Evolutionary conservation across 92 coral and sea anemone genomes (phyloP).

Genomic region (Metridium senile): DNA sequence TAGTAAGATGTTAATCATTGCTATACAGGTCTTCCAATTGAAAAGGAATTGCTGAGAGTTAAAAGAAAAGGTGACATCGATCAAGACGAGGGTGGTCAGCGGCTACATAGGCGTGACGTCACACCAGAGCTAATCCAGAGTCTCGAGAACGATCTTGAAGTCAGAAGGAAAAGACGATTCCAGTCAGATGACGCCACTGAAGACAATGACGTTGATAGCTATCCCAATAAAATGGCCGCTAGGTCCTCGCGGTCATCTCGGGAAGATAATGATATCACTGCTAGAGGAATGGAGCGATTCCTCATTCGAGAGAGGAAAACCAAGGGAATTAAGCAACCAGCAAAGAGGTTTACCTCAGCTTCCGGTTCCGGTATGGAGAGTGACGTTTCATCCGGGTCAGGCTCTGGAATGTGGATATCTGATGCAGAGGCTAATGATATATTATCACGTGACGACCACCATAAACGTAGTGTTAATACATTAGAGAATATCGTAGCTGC

Average conservation of each 20-base stretch:
- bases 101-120: conserved; percentile 4
- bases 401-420: conserved; percentile 48
- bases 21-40: conserved; percentile 57
- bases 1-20: too few relatives aligned
- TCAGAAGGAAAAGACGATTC: conserved; percentile 50
- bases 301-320: conserved; percentile 13
- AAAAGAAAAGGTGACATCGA: conserved; percentile 60
- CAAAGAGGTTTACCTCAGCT: conserved; percentile 30
- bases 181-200: conserved; percentile 18
- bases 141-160: conserved; percentile 44
- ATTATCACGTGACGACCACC: conserved; percentile 14
- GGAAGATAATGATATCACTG: conserved; percentile 79
- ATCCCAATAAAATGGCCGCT: conserved; percentile 66
- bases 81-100: conserved; percentile 21
- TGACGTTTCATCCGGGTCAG: conserved; percentile 23
- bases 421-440: conserved; percentile 19
- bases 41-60: conserved; percentile 60
- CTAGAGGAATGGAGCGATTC: conserved; percentile 67
- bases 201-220: conserved; percentile 29
- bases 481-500: conserved; percentile 69
- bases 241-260: conserved; percentile 84
- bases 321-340: conserved; percentile 52
- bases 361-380: conserved; percentile 24
- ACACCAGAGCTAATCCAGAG: conserved; percentile 11
- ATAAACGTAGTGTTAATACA: conserved; percentile 57